Evolutionary conservation across 1,140 invertebrate species (phyloP).

Genomic region (Drosophila tsacasi): DNA sequence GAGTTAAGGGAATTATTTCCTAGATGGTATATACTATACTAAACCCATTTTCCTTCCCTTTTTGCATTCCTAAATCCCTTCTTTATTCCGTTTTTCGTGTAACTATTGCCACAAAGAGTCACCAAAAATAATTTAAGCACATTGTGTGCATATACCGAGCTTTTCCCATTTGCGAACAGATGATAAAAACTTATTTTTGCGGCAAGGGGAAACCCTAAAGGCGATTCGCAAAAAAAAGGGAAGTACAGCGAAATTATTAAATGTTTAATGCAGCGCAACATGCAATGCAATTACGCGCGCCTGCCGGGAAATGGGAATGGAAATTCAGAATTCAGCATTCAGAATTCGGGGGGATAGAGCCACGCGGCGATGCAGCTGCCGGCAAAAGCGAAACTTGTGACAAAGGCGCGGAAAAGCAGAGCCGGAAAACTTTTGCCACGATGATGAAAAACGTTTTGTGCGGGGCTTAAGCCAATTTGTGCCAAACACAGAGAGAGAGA

Average conservation of each 20-base stretch:
- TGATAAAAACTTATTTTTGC: conserved; percentile 26
- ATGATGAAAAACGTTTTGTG: conserved; percentile 75
- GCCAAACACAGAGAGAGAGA: conserved; percentile 54
- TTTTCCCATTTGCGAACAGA: conserved; percentile 28
- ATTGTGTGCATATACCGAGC: not conserved
- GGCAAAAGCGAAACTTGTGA: conserved; percentile 65
- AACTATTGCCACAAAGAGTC: not conserved
- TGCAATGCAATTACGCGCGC: conserved; percentile 74
- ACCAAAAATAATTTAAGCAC: conserved; percentile 7
- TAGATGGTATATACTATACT: too few relatives aligned
- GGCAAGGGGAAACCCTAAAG: conserved; percentile 45
- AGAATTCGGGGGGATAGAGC: conserved; percentile 1
- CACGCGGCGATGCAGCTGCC: not conserved
- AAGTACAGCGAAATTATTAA: conserved; percentile 70
- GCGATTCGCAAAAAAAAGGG: conserved; percentile 50
- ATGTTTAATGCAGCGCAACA: conserved; percentile 81
- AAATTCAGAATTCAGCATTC: conserved; percentile 22
- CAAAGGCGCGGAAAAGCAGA: conserved; percentile 75
- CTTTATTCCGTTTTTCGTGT: not conserved
- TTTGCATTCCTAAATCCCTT: too few relatives aligned
- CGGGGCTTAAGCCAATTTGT: conserved; percentile 80
- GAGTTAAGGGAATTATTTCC: not conserved
- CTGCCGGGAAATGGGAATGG: conserved; percentile 5
- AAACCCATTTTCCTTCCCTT: too few relatives aligned
- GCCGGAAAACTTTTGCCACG: conserved; percentile 71